Evolutionary conservation across 2,113 vertebrate genomes (phyloP), one percentile per base, ranked within the genome.

Genomic region (Dicrurus megarhynchus): DNA sequence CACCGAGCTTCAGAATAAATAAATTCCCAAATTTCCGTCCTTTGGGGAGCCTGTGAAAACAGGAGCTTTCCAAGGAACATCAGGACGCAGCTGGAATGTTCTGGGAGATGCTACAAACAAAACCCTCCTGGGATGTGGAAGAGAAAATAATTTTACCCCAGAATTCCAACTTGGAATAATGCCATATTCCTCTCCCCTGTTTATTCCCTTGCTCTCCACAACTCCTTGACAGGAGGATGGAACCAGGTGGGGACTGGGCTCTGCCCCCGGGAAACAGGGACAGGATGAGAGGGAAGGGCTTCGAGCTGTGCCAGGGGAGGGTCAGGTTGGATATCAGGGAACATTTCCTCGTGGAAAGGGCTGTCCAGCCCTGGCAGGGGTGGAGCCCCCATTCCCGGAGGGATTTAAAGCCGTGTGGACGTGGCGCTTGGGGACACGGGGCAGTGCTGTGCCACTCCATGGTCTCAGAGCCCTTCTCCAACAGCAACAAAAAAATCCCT

Each of bases 281-380:
- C 32, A 53, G 26, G 16, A 24, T 3, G 11, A 44, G 49, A 53
- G 9, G 24, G 10, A 23, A 11, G 4, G 10, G 47, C 32, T 12
- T 17, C 9, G 4, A 4, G 56, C n/a, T 47, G 42, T 4, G 33
- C 19, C 71, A 46, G 42, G 19, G 15, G 15, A 60, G n/a, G 21
- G 0, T 15, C 32, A 27, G 35, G 23, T 0, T 12, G 63, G 52
- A 4, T 5, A 10, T 20, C 0, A 46, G 41, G 64, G 35, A n/a
- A 53, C 3, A 23, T 37, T 35, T 32, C 50, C 22, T 12, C 26
- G 4, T 10, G 39, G 39, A 9, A 53, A 55, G 49, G 28, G 23
- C 37, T 8, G 21, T 15, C 9, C 57, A 17, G 27, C 27, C 6
- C 21, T 10, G 41, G 32, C 10, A 28, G 27, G 3, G 56, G 13